Base-by-base conservation (phyloP, 2,888 invertebrate genomes). In the Rhopalosiphum nymphaeae region DNA sequence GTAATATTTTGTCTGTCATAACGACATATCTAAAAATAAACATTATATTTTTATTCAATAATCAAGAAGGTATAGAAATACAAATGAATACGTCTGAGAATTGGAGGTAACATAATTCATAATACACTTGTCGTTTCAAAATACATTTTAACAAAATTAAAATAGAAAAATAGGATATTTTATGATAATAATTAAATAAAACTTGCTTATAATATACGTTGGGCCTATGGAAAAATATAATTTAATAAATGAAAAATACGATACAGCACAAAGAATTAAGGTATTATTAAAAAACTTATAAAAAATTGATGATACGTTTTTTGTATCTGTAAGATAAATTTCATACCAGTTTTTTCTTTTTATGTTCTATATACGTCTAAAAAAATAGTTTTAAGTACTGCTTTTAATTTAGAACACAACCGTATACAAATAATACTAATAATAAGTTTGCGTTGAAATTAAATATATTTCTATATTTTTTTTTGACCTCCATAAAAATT, bases 311-410 rank as follows among this genome's bases (percentile, higher is more conserved):
- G 36, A 21, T 36, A 78, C 78, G 21, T 21, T 36, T 36, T 78
- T 57, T 78, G 36, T 78, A 21, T 78, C 21, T 9, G 9, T 78
- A 78, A 78, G 36, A 78, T 78, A 16, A 36, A 36, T 42, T 78
- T 78, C 21, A 36, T 78, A 29, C 9, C 36, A 36, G 36, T 36
- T 78, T 86, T 86, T 86, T n/a, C 5, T 44, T 86, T 46, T 86
- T n/a, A 13, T 46, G 13, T 13, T 13, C 9, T 86, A 86, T 13
- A 16, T 86, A 26, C 16, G 13, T 86, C 4, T 49, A 26, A 57
- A 89, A 56, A 89, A 53, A 42, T 26, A 21, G 26, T 56, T 89
- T 89, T 57, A 16, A 89, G 56, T 89, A 44, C 44, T 89, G 57
- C 44, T 57, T 13, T 57, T 13, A 56, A 42, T 89, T 89, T 89